Percentiles rank a stretch among this genome's conserved stretches.
These are phyloP conservation scores for Harpagus bidentatus DNA, from an alignment of 2,113 vertebrate genomes.

Conservation along the genomic window DNA sequence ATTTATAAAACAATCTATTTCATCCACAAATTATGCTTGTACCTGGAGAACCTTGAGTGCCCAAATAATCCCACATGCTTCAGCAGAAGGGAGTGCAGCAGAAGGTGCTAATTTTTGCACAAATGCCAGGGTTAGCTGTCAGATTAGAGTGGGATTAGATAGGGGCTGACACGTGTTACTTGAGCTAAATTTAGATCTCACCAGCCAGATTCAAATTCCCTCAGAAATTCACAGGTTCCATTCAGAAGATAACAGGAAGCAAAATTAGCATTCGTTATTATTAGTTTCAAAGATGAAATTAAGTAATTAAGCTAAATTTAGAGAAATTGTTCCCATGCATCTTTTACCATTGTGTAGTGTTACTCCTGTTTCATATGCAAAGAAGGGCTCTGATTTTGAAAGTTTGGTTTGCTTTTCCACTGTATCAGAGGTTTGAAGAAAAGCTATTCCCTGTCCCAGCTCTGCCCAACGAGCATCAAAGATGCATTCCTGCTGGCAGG, in stretches of 20 bases:
- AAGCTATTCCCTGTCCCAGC: not conserved
- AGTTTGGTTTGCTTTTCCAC: not conserved
- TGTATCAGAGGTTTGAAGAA: not conserved
- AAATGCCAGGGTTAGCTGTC: not conserved
- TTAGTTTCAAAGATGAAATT: slow-evolving; percentile 4
- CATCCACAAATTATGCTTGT: not conserved
- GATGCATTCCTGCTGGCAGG: not conserved
- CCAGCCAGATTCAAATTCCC: not conserved
- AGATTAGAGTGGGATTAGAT: not conserved
- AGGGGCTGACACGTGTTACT: not conserved
- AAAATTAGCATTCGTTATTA: not conserved
- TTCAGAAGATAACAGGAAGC: slow-evolving; percentile 8
- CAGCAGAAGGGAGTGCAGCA: not conserved
- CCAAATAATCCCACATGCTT: not conserved
- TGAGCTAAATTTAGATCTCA: slow-evolving; percentile 5
- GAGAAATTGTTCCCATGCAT: not conserved
- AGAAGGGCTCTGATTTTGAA: not conserved
- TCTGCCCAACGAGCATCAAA: not conserved
- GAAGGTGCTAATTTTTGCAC: not conserved
- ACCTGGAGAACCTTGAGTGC: not conserved
- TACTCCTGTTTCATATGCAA: not conserved
- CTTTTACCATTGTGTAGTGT: not conserved
- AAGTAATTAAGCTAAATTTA: slow-evolving; percentile 11
- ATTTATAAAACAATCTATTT: not conserved
- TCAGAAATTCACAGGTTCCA: slow-evolving; percentile 11